Evolutionary conservation across 2,113 vertebrate species (phyloP).

Genomic region (Struthidea cinerea): DNA sequence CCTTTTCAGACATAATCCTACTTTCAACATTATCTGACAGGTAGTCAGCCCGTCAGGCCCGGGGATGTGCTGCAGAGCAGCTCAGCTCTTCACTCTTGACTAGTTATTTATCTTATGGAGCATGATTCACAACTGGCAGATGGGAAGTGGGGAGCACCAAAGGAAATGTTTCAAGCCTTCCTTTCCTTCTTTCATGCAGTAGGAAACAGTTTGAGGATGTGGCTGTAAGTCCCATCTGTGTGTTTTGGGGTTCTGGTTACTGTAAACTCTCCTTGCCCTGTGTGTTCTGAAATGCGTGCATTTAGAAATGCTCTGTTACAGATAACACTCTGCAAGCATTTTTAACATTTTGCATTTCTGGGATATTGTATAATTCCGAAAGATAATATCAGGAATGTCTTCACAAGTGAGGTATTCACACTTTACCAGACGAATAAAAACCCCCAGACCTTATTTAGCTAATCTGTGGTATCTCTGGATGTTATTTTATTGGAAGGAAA

Average conservation of each 20-base stretch:
- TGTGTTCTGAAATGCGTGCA: neutral
- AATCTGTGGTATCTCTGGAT: neutral
- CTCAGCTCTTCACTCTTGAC: constrained; percentile 56
- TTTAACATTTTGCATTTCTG: neutral
- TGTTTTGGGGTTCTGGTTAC: neutral
- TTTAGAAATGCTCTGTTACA: neutral
- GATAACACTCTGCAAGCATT: neutral
- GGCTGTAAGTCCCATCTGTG: neutral
- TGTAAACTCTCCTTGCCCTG: neutral
- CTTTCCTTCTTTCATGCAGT: neutral
- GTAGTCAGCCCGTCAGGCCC: constrained; percentile 56
- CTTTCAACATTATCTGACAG: constrained; percentile 56
- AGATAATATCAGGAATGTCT: neutral
- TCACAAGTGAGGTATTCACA: neutral
- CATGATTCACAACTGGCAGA: constrained; percentile 26
- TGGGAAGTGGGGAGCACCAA: neutral
- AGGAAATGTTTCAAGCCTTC: neutral
- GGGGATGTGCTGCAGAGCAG: constrained; percentile 41
- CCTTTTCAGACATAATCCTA: constrained; percentile 58
- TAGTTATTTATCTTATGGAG: constrained; percentile 45
- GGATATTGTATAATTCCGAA: neutral
- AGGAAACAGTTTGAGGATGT: neutral
- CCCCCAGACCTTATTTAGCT: neutral
- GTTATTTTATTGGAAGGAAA: neutral
- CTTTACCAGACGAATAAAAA: neutral